Conservation (phyloP, 1,140 invertebrate species). For the Elymnias hypermnestra region DNA sequence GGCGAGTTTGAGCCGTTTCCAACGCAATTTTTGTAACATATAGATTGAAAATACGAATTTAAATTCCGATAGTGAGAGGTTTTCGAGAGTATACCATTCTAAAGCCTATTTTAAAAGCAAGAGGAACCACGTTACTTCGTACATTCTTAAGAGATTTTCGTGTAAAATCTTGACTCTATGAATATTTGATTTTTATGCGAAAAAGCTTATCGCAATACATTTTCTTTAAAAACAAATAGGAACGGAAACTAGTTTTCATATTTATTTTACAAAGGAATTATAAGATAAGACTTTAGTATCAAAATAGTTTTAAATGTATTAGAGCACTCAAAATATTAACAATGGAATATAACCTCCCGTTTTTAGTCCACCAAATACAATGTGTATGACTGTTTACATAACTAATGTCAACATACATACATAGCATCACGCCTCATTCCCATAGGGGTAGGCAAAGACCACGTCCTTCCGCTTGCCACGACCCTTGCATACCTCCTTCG, state of each 20-base stretch:
- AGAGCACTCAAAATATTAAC: no score
- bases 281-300: no score
- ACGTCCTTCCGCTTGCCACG: no score
- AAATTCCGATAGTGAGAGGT: conserved; percentile 3
- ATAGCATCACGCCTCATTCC: no score
- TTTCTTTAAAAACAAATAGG: not conserved
- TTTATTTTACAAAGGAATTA: no score
- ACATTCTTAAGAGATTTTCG: not conserved
- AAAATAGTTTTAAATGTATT: no score
- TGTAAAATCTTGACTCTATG: conserved; percentile 6
- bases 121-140: not conserved
- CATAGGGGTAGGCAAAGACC: no score
- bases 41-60: conserved; percentile 8
- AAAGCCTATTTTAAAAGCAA: not conserved
- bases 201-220: conserved; percentile 1
- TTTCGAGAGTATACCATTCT: not conserved
- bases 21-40: conserved; percentile 4
- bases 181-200: conserved; percentile 10
- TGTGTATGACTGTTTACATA: no score
- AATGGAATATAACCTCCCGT: no score
- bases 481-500: no score
- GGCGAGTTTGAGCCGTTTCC: not conserved
- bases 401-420: no score
- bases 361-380: no score
- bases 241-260: not conserved